These are phyloP conservation scores for Dione juno DNA, from an alignment of 2,888 invertebrate species.

Conservation along the genomic window DNA sequence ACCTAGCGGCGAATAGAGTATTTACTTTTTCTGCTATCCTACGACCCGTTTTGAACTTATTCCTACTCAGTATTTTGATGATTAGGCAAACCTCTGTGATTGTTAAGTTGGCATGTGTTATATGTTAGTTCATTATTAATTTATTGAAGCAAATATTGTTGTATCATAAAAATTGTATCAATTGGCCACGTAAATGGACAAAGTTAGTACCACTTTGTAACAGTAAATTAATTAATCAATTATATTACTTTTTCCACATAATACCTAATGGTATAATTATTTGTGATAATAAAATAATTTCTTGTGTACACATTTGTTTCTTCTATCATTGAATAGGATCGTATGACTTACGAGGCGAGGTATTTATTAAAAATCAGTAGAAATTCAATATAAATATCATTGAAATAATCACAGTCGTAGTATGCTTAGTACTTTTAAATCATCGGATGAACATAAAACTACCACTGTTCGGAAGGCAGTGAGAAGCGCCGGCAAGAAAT, in stretches of 20 bases:
- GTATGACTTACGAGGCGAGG: too few species aligned
- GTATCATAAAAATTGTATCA: constrained; percentile 5
- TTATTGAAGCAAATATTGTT: constrained; percentile 29
- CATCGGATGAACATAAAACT: too few species aligned
- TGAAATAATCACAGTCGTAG: too few species aligned
- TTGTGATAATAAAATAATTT: constrained; percentile 36
- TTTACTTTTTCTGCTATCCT: not conserved
- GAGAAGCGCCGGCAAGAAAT: too few species aligned
- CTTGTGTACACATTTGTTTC: constrained; percentile 1
- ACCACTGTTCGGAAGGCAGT: too few species aligned
- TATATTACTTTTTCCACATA: constrained; percentile 16
- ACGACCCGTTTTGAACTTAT: not conserved
- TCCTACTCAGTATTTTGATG: constrained; percentile 24
- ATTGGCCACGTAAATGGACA: constrained; percentile 21
- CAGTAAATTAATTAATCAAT: constrained; percentile 12
- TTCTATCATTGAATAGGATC: not conserved
- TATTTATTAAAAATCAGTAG: too few species aligned
- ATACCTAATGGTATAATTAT: constrained; percentile 16
- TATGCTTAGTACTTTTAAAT: too few species aligned
- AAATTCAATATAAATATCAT: too few species aligned
- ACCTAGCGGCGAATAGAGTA: too few species aligned
- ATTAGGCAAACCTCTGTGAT: constrained; percentile 57
- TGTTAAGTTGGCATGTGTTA: constrained; percentile 36
- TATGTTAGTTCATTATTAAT: constrained; percentile 10
- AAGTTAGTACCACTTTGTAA: constrained; percentile 36